A percentile compares a stretch with the other conserved stretches of the same genome.
phyloP scores from a whole-genome alignment of 2,113 vertebrate species.

The Lepisosteus oculatus region DNA sequence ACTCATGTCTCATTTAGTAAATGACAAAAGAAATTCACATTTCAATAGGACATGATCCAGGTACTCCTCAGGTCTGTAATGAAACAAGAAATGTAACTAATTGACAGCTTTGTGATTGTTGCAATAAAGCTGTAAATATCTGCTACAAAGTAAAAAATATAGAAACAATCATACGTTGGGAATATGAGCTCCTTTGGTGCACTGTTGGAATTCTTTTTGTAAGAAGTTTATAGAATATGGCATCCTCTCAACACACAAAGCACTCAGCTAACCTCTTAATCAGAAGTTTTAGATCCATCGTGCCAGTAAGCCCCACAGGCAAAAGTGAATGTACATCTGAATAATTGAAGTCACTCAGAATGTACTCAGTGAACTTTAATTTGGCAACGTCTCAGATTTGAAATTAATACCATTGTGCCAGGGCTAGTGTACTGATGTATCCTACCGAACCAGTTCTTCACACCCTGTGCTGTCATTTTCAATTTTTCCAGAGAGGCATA shows the following conservation, averaged over 20 bases:
- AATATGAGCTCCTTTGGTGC: not conserved
- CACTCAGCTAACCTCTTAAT: slow-evolving; percentile 16
- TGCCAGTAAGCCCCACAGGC: slow-evolving; percentile 9
- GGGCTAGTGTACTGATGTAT: not conserved
- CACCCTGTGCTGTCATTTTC: slow-evolving; percentile 5
- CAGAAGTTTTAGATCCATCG: slow-evolving; percentile 4
- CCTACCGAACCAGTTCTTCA: not conserved
- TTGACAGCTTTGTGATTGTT: not conserved
- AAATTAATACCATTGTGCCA: not conserved
- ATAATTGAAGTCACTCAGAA: slow-evolving; percentile 19
- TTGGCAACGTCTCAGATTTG: slow-evolving; percentile 4
- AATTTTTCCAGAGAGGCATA: not conserved
- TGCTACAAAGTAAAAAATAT: not conserved
- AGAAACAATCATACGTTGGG: not conserved
- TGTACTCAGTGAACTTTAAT: slow-evolving; percentile 11
- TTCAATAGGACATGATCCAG: no score
- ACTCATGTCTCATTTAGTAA: no score
- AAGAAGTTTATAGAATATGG: slow-evolving; percentile 1
- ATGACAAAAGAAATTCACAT: no score
- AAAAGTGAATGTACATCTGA: not conserved
- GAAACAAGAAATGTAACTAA: not conserved
- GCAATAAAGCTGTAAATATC: not conserved
- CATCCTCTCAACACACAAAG: not conserved
- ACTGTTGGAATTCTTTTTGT: not conserved
- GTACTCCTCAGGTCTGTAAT: no score